A percentile compares a stretch with the other conserved stretches of the same genome.
Conservation (phyloP, 2,113 vertebrate genomes). For the Gnathonemus longibarbis region DNA sequence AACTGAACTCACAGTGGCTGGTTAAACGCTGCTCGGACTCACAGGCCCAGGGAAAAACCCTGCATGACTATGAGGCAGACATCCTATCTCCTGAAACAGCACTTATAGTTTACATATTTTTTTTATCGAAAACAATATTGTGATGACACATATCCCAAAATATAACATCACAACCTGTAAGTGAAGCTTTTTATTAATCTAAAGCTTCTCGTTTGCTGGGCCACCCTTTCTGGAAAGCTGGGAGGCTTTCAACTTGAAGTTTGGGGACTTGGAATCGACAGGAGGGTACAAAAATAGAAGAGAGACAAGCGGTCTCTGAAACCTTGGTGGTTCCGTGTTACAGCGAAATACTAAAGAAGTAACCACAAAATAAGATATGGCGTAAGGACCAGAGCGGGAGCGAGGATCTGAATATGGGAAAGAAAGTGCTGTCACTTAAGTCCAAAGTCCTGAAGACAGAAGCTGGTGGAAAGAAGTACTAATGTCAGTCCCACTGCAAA, state of each 20-base stretch:
- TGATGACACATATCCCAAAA: background rate
- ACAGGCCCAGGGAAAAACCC: background rate
- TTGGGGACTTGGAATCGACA: background rate
- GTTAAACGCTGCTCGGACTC: background rate
- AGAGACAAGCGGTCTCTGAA: background rate
- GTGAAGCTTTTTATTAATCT: background rate
- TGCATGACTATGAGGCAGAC: background rate
- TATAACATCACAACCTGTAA: background rate
- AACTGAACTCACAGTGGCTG: background rate
- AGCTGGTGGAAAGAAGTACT: background rate
- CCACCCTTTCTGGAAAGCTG: background rate
- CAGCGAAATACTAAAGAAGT: background rate
- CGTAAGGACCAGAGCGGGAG: background rate
- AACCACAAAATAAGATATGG: background rate
- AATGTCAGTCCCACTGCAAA: background rate
- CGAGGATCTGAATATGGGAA: background rate
- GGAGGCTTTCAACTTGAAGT: background rate
- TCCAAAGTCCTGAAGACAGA: background rate
- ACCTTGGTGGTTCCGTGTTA: background rate
- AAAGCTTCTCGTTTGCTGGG: background rate
- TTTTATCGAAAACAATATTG: background rate
- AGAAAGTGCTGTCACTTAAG: background rate
- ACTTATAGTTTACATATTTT: background rate
- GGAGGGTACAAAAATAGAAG: background rate
- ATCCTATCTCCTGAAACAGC: background rate